Conservation (phyloP, 2,113 vertebrate genomes). For the Pitta sordida region DNA sequence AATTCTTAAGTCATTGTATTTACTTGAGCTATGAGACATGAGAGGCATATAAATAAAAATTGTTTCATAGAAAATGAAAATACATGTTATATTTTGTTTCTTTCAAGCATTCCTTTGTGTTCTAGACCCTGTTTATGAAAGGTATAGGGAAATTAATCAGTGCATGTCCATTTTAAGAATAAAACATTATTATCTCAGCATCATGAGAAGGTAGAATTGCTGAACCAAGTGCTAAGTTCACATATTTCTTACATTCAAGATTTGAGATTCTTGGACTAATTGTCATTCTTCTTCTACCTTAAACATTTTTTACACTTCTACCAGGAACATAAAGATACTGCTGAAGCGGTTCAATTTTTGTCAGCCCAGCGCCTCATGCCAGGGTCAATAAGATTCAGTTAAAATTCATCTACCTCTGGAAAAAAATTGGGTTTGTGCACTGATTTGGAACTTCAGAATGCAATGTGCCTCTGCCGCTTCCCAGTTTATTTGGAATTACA, state of each 20-base stretch:
- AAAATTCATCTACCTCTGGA: constrained; percentile 17
- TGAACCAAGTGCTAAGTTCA: background rate
- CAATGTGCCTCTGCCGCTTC: background rate
- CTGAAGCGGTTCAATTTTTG: background rate
- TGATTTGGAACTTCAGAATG: background rate
- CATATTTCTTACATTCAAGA: background rate
- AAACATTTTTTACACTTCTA: background rate
- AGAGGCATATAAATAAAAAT: background rate
- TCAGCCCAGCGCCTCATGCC: background rate
- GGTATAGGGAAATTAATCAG: background rate
- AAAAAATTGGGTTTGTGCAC: background rate
- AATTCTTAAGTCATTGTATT: background rate
- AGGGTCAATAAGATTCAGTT: constrained; percentile 17
- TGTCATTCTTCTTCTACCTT: background rate
- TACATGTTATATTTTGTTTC: background rate
- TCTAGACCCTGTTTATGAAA: background rate
- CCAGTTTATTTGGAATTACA: background rate
- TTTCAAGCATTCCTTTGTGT: background rate
- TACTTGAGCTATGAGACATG: fast-evolving
- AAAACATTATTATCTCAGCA: background rate
- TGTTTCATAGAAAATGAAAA: background rate
- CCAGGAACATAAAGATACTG: background rate
- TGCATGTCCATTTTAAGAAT: background rate
- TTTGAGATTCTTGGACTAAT: background rate
- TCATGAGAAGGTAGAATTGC: background rate